Conservation (phyloP, 1,140 invertebrate species). For the Trachymyrmex cornetzi region DNA sequence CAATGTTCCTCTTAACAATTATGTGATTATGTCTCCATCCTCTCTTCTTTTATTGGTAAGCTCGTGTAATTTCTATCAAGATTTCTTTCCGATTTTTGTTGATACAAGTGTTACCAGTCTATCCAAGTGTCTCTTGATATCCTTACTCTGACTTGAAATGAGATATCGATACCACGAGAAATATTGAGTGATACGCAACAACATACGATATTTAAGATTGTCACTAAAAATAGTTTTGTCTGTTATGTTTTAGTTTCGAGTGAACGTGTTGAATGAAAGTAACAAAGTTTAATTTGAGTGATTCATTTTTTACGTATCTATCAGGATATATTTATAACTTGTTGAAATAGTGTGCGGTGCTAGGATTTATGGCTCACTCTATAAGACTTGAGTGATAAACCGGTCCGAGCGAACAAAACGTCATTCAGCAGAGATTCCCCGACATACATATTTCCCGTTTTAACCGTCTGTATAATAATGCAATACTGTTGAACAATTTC, state of each 20-base stretch:
- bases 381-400: conserved; percentile 42
- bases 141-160: background rate
- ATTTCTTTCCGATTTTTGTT: conserved; percentile 52
- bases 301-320: background rate
- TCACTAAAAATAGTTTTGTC: background rate
- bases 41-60: background rate
- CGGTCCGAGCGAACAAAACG: conserved; percentile 46
- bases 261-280: background rate
- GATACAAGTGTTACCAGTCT: conserved; percentile 62
- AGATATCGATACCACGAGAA: conserved; percentile 23
- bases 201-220: conserved; percentile 13
- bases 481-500: background rate
- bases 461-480: conserved; percentile 5
- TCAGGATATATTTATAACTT: background rate
- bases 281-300: background rate
- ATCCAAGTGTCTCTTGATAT: conserved; percentile 17
- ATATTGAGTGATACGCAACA: conserved; percentile 2
- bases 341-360: background rate
- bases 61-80: conserved; percentile 39
- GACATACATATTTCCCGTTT: background rate
- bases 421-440: conserved; percentile 58
- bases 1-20: background rate
- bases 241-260: background rate
- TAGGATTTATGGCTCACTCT: background rate
- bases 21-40: background rate